A percentile compares a stretch with the other conserved stretches of the same genome.
These are phyloP conservation scores for Drosophila aldrichi DNA, from an alignment of 2,888 invertebrate species.

Conservation along the genomic window DNA sequence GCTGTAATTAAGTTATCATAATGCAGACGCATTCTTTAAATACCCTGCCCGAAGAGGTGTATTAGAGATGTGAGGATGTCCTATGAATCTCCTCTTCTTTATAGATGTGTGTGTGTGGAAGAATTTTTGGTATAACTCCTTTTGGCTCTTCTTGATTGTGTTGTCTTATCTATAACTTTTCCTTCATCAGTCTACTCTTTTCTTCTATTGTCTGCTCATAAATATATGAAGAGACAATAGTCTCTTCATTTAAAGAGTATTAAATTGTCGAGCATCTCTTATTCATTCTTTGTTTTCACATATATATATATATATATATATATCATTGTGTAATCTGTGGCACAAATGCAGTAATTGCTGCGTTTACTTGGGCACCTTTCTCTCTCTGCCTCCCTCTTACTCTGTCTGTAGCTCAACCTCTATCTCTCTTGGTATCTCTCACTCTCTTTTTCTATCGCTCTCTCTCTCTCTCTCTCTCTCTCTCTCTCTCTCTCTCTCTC, in stretches of 20 bases:
- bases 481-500: background rate
- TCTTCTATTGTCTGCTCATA: no score
- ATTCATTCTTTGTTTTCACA: background rate
- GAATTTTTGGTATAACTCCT: no score
- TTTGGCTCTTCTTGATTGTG: no score
- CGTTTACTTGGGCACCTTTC: background rate
- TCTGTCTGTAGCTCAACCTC: no score
- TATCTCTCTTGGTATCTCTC: no score
- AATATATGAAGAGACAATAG: no score
- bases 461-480: background rate
- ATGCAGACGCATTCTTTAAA: slow-evolving; percentile 22
- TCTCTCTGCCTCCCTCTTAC: background rate
- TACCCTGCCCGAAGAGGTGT: background rate
- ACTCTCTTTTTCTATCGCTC: background rate
- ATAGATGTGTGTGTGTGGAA: no score
- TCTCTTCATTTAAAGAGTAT: background rate
- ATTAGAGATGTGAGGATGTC: background rate
- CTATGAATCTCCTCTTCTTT: no score
- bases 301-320: slow-evolving; percentile 5
- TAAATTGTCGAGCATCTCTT: background rate
- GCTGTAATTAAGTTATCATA: slow-evolving; percentile 62
- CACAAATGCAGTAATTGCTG: slow-evolving; percentile 30
- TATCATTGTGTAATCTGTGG: slow-evolving; percentile 2
- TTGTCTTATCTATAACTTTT: no score
- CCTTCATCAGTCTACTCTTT: no score